Evolutionary conservation across 1,140 invertebrate genomes (phyloP).

Genomic region (Tetraneura akinire): DNA sequence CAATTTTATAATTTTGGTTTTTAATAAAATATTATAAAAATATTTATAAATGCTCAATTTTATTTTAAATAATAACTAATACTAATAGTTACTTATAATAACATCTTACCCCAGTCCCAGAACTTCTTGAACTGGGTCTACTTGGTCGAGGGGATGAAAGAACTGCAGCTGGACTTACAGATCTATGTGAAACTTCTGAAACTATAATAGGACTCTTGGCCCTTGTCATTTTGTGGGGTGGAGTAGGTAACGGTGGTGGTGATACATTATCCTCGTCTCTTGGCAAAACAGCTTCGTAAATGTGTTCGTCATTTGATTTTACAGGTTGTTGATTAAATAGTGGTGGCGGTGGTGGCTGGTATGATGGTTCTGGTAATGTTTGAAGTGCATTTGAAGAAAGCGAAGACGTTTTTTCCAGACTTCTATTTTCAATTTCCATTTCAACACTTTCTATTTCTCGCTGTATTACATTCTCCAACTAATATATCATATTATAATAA

Average conservation of each 20-base stretch:
- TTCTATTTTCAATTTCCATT: slow-evolving; percentile 35
- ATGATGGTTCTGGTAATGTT: slow-evolving; percentile 57
- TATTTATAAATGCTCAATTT: too few species aligned
- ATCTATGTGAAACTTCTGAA: slow-evolving; percentile 50
- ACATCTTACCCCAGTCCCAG: background rate
- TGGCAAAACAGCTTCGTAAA: slow-evolving; percentile 80
- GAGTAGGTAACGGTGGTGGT: slow-evolving; percentile 62
- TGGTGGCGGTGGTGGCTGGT: slow-evolving; percentile 71
- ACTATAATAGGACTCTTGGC: slow-evolving; percentile 57
- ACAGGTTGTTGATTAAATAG: slow-evolving; percentile 62
- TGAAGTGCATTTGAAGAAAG: slow-evolving; percentile 54
- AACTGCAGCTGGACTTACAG: slow-evolving; percentile 46
- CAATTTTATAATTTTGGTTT: too few species aligned
- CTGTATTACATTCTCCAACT: slow-evolving; percentile 66
- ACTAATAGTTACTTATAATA: too few species aligned
- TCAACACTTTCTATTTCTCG: slow-evolving; percentile 60
- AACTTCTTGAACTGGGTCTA: slow-evolving; percentile 58
- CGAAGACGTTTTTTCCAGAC: slow-evolving; percentile 30
- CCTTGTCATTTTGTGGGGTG: slow-evolving; percentile 58
- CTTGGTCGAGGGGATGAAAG: slow-evolving; percentile 59
- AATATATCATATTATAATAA: background rate
- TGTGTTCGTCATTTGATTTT: slow-evolving; percentile 66
- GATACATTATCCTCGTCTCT: slow-evolving; percentile 62
- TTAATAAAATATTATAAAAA: too few species aligned
- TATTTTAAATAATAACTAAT: too few species aligned